phyloP scores from a whole-genome alignment of 2,797 vertebrate species.

The Anguilla pacifica region DNA sequence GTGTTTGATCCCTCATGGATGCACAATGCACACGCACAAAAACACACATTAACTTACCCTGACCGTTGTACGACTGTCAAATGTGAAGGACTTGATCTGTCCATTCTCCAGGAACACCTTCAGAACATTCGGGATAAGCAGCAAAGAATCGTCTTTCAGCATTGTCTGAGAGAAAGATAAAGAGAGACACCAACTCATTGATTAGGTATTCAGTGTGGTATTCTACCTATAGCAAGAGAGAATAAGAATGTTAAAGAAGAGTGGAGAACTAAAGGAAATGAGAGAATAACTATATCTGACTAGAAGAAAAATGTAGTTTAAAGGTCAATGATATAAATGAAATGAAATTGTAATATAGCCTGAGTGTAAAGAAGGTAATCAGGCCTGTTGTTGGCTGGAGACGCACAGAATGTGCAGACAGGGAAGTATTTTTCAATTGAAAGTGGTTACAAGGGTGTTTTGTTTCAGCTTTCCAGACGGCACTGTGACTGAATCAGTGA shows the following conservation, averaged over 20 bases:
- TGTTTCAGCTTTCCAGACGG: neutral
- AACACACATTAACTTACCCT: conserved; percentile 78
- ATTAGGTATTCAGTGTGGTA: conserved; percentile 30
- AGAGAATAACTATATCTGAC: conserved; percentile 16
- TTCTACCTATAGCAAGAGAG: conserved; percentile 5
- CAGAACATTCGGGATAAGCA: conserved; percentile 96
- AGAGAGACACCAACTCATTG: conserved; percentile 46
- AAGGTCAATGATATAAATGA: conserved; percentile 41
- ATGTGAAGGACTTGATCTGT: conserved; percentile 99
- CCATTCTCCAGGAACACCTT: conserved; percentile 99
- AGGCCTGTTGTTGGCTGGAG: conserved; percentile 40
- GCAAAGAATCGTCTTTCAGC: conserved; percentile 97
- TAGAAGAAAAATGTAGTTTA: conserved; percentile 32
- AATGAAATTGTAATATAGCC: conserved; percentile 33
- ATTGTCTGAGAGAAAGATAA: conserved; percentile 73
- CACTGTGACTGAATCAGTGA: conserved; percentile 42
- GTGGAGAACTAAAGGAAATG: conserved; percentile 8
- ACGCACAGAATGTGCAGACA: conserved; percentile 37
- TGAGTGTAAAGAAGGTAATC: conserved; percentile 38
- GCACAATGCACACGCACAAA: conserved; percentile 23
- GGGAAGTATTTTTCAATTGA: conserved; percentile 19
- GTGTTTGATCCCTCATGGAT: neutral
- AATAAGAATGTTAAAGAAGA: conserved; percentile 6
- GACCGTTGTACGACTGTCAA: conserved; percentile 96
- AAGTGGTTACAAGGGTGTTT: conserved; percentile 33